Base-by-base conservation (phyloP, 2,797 vertebrate species). In the Coccyzus lansbergi region DNA sequence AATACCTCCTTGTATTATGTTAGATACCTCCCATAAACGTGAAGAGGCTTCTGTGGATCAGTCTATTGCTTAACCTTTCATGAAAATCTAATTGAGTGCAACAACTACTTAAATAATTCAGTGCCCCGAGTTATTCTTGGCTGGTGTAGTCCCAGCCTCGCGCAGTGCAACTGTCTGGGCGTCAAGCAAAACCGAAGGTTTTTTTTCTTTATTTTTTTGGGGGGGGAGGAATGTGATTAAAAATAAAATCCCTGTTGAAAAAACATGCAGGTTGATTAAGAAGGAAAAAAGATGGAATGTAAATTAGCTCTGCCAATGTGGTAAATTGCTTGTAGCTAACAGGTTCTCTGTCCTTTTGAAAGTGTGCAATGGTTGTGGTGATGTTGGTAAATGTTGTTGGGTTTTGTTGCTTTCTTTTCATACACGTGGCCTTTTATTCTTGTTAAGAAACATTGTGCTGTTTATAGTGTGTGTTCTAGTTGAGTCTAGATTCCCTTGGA, bases 1-100 rank as follows among this genome's bases (percentile, higher is more conserved):
- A 91, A 62, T 81, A 60, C 29, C 49, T 72, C 15, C 18, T 74
- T 69, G 46, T 70, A 19, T 81, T 67, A 34, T 38, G 26, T 72
- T 28, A 62, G 89, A 56, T 80, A 59, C 52, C 33, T 92, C 79
- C 71, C 58, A 22, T 56, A 68, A 70, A 68, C 72, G 75, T 4
- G 58, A 64, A 77, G 82, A 91, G 62, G 64, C 83, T 88, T 72
- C 89, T 83, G 58, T 91, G 84, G 83, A 91, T 83, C 83, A 69
- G 59, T 20, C 92, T 83, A n/a, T 92, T 95, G 90, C 90, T 96
- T 93, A 91, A 93, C 94, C 93, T 96, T 88, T 94, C 94, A 91
- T 92, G 93, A 93, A 94, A 94, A 94, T 86, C 90, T 94, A 96
- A 95, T 95, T 94, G 90, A 93, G 94, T 95, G 95, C 34, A 96